Percentiles rank a stretch among this genome's conserved stretches.
Evolutionary conservation across 2,113 vertebrate genomes (phyloP).

Genomic region (Tragelaphus strepsiceros): DNA sequence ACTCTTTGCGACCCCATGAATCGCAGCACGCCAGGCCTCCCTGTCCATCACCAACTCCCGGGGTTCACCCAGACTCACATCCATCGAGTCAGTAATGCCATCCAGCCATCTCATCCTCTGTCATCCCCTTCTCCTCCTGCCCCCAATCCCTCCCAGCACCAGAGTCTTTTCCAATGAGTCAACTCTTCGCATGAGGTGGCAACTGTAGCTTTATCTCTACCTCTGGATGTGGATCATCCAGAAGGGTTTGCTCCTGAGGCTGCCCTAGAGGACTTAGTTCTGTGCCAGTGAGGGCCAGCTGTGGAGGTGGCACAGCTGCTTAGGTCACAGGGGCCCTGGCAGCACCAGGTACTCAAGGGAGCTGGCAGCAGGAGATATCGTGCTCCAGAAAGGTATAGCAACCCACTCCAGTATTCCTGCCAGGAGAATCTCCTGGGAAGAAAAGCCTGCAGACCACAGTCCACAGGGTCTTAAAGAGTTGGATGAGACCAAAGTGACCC

Average conservation of each 20-base stretch:
- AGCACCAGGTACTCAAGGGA: not conserved
- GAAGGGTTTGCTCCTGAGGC: not conserved
- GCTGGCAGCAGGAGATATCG: not conserved
- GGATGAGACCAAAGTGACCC: rapidly evolving
- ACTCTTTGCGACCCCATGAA: too few species aligned
- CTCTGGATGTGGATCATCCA: not conserved
- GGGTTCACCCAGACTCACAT: too few species aligned
- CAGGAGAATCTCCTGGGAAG: not conserved
- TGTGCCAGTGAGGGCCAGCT: not conserved
- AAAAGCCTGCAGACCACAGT: not conserved
- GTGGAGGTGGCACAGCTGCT: not conserved
- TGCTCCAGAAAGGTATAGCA: not conserved
- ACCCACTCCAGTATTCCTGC: not conserved
- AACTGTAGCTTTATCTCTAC: not conserved
- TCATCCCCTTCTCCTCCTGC: too few species aligned
- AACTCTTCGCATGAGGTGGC: too few species aligned
- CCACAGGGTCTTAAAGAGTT: not conserved
- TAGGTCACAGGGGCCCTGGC: not conserved
- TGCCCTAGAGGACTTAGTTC: not conserved
- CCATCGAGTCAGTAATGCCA: too few species aligned
- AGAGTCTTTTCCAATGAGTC: too few species aligned
- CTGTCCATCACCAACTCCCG: too few species aligned
- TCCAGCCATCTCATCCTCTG: too few species aligned
- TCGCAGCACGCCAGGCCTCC: too few species aligned
- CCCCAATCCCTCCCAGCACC: too few species aligned